These are phyloP conservation scores for Drosophila willistoni DNA, from an alignment of 1,140 invertebrate genomes.

Conservation along the genomic window DNA sequence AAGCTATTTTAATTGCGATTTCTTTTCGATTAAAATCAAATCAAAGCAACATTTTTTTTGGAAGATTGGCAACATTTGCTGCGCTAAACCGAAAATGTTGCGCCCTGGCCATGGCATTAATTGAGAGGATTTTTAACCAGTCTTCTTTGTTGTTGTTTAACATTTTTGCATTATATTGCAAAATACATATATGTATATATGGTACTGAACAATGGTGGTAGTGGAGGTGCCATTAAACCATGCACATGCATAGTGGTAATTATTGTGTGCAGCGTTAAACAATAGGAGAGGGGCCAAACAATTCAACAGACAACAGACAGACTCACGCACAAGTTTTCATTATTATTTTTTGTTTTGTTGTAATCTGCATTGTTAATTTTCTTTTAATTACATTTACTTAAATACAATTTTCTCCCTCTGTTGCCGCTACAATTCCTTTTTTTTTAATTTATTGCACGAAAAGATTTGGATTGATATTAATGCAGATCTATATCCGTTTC, in stretches of 20 bases:
- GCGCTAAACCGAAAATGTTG: conserved; percentile 12
- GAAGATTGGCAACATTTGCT: conserved; percentile 26
- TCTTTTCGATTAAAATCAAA: conserved; percentile 47
- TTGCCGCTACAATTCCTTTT: background rate
- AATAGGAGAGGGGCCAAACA: conserved; percentile 40
- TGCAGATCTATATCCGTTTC: background rate
- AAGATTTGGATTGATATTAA: background rate
- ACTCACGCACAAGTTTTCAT: conserved; percentile 34
- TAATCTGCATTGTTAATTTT: conserved; percentile 35
- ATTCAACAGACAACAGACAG: conserved; percentile 17
- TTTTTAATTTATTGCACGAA: background rate
- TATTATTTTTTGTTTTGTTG: conserved; percentile 26
- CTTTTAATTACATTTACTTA: conserved; percentile 44
- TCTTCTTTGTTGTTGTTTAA: conserved; percentile 34
- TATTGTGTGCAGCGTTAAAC: conserved; percentile 39
- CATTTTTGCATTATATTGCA: conserved; percentile 48
- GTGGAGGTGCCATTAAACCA: conserved; percentile 45
- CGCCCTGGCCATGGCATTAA: conserved; percentile 47
- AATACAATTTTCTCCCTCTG: background rate
- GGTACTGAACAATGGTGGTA: conserved; percentile 44
- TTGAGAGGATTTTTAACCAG: conserved; percentile 37
- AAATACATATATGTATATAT: too few relatives aligned
- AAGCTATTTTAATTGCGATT: conserved; percentile 56
- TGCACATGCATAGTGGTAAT: conserved; percentile 31
- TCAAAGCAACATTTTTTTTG: conserved; percentile 21